Evolutionary conservation across 53 echinoderm and acorn worm genomes (phyloP).

Genomic region (Apostichopus leukothele): DNA sequence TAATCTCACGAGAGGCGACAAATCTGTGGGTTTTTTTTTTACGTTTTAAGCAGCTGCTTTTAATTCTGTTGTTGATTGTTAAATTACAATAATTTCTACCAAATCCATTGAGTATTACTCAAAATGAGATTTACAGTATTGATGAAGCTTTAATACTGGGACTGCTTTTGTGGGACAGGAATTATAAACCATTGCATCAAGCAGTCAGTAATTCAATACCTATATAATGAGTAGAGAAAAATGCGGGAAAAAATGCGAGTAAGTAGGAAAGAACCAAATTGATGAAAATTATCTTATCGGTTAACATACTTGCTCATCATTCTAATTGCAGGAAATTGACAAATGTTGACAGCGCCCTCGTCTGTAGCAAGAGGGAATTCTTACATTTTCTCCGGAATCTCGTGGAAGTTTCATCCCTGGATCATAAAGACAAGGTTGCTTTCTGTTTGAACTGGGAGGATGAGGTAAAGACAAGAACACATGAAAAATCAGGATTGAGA

Average conservation of each 20-base stretch:
- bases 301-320: background rate
- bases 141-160: background rate
- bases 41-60: no score
- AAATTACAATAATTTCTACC: no score
- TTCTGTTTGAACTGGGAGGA: constrained; percentile 74
- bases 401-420: constrained; percentile 80
- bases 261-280: background rate
- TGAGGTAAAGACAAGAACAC: constrained; percentile 49
- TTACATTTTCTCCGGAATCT: constrained; percentile 66
- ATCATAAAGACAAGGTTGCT: constrained; percentile 79
- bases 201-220: no score
- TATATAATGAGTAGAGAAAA: no score
- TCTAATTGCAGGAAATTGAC: constrained; percentile 60
- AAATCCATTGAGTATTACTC: no score
- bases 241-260: background rate
- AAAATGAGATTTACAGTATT: background rate
- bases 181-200: no score
- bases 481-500: no score
- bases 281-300: background rate
- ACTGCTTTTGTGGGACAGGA: background rate
- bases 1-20: no score
- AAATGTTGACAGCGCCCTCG: constrained; percentile 63
- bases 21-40: no score
- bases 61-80: no score
- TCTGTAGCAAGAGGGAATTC: constrained; percentile 70